Conservation (phyloP, 2,888 invertebrate species). For the Neelides folsomi region DNA sequence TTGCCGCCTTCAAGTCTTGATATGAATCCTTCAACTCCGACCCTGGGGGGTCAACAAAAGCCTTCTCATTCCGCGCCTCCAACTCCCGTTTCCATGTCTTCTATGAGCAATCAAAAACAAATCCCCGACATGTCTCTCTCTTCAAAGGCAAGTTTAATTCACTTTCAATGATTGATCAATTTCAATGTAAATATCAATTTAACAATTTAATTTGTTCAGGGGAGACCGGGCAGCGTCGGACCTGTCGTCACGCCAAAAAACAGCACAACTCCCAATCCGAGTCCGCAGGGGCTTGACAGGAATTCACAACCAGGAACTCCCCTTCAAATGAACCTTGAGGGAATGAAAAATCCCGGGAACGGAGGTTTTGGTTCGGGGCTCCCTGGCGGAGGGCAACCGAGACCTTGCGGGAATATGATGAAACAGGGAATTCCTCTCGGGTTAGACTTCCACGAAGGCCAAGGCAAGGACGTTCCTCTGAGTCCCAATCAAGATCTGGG, state of each 20-base stretch:
- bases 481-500: constrained; percentile 37
- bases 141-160: not conserved
- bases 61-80: constrained; percentile 40
- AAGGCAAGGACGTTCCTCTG: constrained; percentile 37
- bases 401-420: constrained; percentile 28
- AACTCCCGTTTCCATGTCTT: constrained; percentile 43
- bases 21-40: constrained; percentile 36
- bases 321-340: constrained; percentile 32
- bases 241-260: constrained; percentile 32
- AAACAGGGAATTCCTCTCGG: constrained; percentile 26
- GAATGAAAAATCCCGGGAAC: constrained; percentile 25
- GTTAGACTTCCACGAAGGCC: constrained; percentile 25
- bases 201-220: constrained; percentile 9
- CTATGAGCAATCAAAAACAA: constrained; percentile 34
- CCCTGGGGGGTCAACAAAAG: constrained; percentile 26
- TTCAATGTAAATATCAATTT: not conserved
- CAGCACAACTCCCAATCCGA: constrained; percentile 33
- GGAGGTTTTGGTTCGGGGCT: constrained; percentile 16
- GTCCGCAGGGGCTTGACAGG: constrained; percentile 30
- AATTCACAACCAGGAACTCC: constrained; percentile 33
- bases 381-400: constrained; percentile 14
- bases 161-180: no score
- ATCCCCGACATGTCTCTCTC: constrained; percentile 18
- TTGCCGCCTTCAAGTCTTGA: constrained; percentile 36
- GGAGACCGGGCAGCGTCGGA: constrained; percentile 33